These are phyloP conservation scores for Sebastes reedi DNA, from an alignment of 2,797 vertebrate genomes.

Conservation along the genomic window DNA sequence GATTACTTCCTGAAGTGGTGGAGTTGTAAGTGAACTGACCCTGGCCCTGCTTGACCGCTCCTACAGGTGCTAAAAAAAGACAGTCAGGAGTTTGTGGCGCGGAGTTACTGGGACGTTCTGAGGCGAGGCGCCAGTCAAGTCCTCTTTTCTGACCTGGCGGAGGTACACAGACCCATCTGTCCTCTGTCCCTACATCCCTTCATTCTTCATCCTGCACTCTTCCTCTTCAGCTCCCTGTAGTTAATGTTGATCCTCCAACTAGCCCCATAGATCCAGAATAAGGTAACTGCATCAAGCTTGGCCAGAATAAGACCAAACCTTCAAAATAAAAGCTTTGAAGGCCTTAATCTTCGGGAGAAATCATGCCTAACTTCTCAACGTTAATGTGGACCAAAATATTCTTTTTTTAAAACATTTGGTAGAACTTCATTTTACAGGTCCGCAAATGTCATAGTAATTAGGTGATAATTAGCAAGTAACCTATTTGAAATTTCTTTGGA, in stretches of 20 bases:
- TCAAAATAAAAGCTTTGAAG: neutral
- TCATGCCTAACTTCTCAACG: neutral
- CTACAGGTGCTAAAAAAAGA: conserved; percentile 95
- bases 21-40: conserved; percentile 64
- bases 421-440: too few relatives aligned
- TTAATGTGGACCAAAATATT: neutral
- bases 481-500: too few relatives aligned
- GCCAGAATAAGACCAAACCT: conserved; percentile 24
- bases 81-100: conserved; percentile 90
- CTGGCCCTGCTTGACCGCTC: conserved; percentile 70
- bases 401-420: neutral
- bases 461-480: too few relatives aligned
- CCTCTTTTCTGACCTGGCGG: conserved; percentile 97
- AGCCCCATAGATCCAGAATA: neutral
- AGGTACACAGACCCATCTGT: conserved; percentile 87
- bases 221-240: conserved; percentile 12
- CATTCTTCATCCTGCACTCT: conserved; percentile 36
- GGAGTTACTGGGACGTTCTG: conserved; percentile 99
- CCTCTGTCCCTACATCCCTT: conserved; percentile 69
- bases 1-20: conserved; percentile 17
- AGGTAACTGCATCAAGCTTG: conserved; percentile 19
- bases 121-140: conserved; percentile 96
- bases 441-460: too few relatives aligned
- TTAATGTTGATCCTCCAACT: neutral
- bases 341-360: neutral